Evolutionary conservation across 2,888 invertebrate genomes (phyloP).

Genomic region (Trichopria drosophilae): DNA sequence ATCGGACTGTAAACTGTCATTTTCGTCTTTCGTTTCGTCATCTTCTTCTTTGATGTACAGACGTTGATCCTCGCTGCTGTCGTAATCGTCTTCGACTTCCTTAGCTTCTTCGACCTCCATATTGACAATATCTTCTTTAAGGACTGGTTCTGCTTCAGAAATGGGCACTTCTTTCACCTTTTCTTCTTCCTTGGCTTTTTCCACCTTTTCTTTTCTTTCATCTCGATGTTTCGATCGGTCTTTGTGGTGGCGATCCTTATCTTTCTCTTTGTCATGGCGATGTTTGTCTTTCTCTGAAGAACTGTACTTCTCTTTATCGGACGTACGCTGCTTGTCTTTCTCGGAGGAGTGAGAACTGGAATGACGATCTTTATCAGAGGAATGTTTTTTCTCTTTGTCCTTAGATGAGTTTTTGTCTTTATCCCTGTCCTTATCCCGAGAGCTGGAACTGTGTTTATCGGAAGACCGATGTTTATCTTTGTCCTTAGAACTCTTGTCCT

Average conservation of each 20-base stretch:
- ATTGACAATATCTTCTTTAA: constrained; percentile 49
- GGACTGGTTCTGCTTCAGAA: constrained; percentile 55
- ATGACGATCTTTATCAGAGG: constrained; percentile 48
- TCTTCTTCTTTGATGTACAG: constrained; percentile 60
- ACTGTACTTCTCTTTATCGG: constrained; percentile 53
- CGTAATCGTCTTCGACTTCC: constrained; percentile 57
- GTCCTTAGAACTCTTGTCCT: constrained; percentile 54
- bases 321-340: constrained; percentile 47
- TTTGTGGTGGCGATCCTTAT: constrained; percentile 53
- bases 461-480: constrained; percentile 57
- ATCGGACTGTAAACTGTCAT: constrained; percentile 48
- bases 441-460: constrained; percentile 50
- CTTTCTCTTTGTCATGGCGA: constrained; percentile 56
- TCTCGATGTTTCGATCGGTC: constrained; percentile 56
- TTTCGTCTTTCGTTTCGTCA: constrained; percentile 50
- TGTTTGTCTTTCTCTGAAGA: constrained; percentile 53
- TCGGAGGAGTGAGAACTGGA: constrained; percentile 47
- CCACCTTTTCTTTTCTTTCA: constrained; percentile 64
- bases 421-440: constrained; percentile 54
- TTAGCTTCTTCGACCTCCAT: constrained; percentile 68
- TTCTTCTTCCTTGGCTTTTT: constrained; percentile 41
- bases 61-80: constrained; percentile 62
- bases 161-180: constrained; percentile 56
- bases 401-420: constrained; percentile 48
- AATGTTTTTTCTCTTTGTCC: constrained; percentile 53